Base-by-base conservation (phyloP, 2,113 vertebrate genomes). In the Dermatemys mawii region DNA sequence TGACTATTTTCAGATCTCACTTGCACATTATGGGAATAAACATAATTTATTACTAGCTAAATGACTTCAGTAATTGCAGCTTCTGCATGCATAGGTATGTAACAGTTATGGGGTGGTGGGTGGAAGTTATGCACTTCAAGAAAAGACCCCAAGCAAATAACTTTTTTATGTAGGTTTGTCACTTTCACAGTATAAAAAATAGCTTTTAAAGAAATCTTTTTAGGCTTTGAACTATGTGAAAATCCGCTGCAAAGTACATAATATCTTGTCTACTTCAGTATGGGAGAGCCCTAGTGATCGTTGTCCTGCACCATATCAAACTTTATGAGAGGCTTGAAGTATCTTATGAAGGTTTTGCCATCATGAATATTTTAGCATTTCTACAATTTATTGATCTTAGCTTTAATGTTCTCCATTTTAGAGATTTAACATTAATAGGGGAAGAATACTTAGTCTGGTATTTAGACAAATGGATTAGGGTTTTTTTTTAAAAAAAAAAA, bases 401-500 rank as follows among this genome's bases (percentile, higher is more conserved):
- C 94, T 93, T 81, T 94, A 83, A 46, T 80, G 53, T 84, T 73
- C 48, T 76, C 3, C 48, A 1, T 54, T 86, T 90, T 92, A 50
- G 70, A 95, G 94, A 32, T 22, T 8, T 93, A 21, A 81, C 44
- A 29, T 81, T 90, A 54, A 2, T 49, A 60, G 84, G 63, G 70
- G 8, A 76, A 76, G 84, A n/a, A 3, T 63, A 78, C 29, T 94
- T 14, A 46, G 88, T 84, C 86, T 46, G 79, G 90, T 87, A 90
- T 81, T 76, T 9, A 87, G 85, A 78, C 75, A 73, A 75, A 17
- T 93, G 26, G 19, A 38, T 90, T 73, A 90, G 50, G n/a, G 55
- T 46, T 24, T 41, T 67, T 84, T 76, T 92, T 80, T 80, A 70
- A 87, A 95, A 83, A 53, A 87, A n/a, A 95, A 83, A 53, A 87